phyloP scores from a whole-genome alignment of 2,888 invertebrate genomes.

The Steinernema carpocapsae region DNA sequence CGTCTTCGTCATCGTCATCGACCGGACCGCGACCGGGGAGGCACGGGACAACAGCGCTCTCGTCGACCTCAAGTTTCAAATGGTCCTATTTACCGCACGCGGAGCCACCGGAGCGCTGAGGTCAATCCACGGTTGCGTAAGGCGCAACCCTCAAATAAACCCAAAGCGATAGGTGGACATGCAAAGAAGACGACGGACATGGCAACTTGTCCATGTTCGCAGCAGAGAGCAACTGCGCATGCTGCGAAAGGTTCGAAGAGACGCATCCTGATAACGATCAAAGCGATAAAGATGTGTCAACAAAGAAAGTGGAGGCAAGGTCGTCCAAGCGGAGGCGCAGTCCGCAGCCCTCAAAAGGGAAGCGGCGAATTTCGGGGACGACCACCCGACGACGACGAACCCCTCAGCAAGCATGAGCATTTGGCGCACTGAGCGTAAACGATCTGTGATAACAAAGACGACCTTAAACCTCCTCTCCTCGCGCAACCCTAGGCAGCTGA shows the following conservation, averaged over 20 bases:
- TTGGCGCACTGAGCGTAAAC: slow-evolving; percentile 23
- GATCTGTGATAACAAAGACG: slow-evolving; percentile 27
- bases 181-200: neutral
- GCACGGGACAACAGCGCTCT: neutral
- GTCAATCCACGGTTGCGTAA: slow-evolving; percentile 27
- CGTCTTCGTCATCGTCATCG: no score
- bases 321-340: neutral
- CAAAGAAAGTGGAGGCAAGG: slow-evolving; percentile 15
- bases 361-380: no score
- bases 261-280: slow-evolving; percentile 14
- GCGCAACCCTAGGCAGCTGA: slow-evolving; percentile 11
- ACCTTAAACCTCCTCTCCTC: slow-evolving; percentile 3
- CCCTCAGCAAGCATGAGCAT: slow-evolving; percentile 1
- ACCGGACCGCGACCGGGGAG: no score
- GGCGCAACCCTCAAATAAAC: neutral
- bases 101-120: slow-evolving; percentile 10
- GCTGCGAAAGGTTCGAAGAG: slow-evolving; percentile 9
- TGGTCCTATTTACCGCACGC: slow-evolving; percentile 27
- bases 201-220: slow-evolving; percentile 24
- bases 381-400: neutral
- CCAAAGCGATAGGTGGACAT: neutral
- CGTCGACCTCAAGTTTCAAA: slow-evolving; percentile 15
- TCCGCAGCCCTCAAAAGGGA: neutral
- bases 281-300: slow-evolving; percentile 30
- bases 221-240: no score